Conservation (phyloP, 2,113 vertebrate genomes). For the Bungarus multicinctus region DNA sequence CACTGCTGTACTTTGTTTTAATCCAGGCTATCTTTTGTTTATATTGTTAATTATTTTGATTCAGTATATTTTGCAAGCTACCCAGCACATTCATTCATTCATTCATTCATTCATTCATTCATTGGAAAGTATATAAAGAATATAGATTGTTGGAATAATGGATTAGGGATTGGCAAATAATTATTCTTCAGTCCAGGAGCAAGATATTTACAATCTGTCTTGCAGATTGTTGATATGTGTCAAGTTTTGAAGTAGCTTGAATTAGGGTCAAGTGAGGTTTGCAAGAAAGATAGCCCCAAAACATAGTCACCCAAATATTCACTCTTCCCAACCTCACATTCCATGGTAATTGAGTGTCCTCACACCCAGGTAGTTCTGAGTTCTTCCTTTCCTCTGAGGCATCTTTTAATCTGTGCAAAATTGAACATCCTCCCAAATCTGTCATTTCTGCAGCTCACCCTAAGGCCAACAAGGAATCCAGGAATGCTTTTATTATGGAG, state of each 20-base stretch:
- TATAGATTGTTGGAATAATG: neutral
- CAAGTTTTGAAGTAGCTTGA: neutral
- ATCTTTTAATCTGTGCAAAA: neutral
- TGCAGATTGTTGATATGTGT: neutral
- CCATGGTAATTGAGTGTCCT: neutral
- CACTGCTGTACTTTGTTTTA: neutral
- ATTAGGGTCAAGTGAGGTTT: neutral
- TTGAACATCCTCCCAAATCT: neutral
- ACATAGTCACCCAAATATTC: neutral
- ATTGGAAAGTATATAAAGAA: neutral
- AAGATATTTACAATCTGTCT: neutral
- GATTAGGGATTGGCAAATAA: neutral
- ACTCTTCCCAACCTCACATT: neutral
- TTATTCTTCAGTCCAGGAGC: neutral
- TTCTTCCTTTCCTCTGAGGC: neutral
- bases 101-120: neutral
- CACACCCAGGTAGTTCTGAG: neutral
- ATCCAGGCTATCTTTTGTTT: neutral
- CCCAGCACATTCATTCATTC: neutral
- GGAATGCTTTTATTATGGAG: neutral
- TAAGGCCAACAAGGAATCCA: neutral
- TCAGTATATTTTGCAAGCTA: neutral
- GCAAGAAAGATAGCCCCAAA: neutral
- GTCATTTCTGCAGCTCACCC: neutral
- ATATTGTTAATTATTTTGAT: neutral